Percentiles rank a stretch among this genome's conserved stretches.
These are phyloP conservation scores for Lophotis ruficrista DNA, from an alignment of 2,113 vertebrate species.

Conservation along the genomic window DNA sequence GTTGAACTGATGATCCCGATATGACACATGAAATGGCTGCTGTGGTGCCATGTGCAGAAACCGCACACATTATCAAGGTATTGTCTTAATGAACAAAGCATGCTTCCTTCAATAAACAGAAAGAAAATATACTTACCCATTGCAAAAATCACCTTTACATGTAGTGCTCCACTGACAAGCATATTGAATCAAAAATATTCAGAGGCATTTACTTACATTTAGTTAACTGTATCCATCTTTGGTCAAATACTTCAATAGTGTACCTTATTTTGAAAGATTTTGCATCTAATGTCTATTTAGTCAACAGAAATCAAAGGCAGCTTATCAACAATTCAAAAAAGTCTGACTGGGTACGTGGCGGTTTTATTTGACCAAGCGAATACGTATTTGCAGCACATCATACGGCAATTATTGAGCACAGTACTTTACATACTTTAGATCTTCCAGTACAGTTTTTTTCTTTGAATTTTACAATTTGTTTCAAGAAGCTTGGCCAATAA, in stretches of 20 bases:
- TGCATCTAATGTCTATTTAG: background rate
- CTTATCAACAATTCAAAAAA: background rate
- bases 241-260: background rate
- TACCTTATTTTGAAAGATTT: background rate
- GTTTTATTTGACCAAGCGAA: background rate
- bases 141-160: background rate
- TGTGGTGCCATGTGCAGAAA: background rate
- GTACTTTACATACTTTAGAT: background rate
- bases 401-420: background rate
- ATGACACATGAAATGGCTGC: background rate
- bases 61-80: background rate
- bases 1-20: background rate
- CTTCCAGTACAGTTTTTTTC: background rate
- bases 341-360: background rate
- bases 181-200: background rate
- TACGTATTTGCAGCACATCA: background rate
- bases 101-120: background rate
- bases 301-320: background rate
- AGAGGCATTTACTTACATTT: background rate
- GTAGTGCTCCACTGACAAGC: background rate
- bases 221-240: background rate
- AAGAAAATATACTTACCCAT: background rate
- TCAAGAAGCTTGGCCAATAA: background rate
- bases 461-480: background rate
- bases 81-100: background rate